Conservation (phyloP, 2,888 invertebrate genomes). For the Amaurobius ferox region DNA sequence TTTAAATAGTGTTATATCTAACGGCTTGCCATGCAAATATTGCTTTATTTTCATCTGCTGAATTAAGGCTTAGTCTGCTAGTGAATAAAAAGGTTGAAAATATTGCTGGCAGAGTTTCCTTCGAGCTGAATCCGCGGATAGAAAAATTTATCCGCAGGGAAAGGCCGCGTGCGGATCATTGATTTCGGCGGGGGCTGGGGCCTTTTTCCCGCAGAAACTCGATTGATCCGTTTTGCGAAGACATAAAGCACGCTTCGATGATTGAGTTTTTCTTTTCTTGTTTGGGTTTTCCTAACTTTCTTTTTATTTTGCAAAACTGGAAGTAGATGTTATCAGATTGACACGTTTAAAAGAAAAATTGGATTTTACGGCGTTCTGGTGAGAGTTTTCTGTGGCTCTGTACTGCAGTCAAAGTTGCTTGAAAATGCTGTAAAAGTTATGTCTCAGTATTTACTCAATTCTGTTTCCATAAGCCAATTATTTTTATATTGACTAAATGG, state of each 20-base stretch:
- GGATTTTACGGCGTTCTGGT: background rate
- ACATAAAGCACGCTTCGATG: slow-evolving; percentile 43
- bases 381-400: background rate
- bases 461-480: too few species aligned
- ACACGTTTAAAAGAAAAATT: background rate
- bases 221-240: slow-evolving; percentile 44
- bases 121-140: background rate
- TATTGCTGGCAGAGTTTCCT: background rate
- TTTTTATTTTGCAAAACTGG: background rate
- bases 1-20: too few species aligned
- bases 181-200: slow-evolving; percentile 34
- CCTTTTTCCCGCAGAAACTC: slow-evolving; percentile 34
- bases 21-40: too few species aligned
- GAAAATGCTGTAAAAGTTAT: too few species aligned
- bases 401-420: too few species aligned
- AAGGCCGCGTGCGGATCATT: slow-evolving; percentile 27
- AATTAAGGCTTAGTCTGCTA: background rate
- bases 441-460: too few species aligned
- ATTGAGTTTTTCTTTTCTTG: slow-evolving; percentile 34
- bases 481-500: too few species aligned
- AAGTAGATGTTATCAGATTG: background rate
- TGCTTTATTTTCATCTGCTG: too few species aligned
- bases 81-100: background rate
- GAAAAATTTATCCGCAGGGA: slow-evolving; percentile 15
- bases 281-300: background rate